Evolutionary conservation across 2,797 vertebrate species (phyloP).

Genomic region (Myotis findleyi): DNA sequence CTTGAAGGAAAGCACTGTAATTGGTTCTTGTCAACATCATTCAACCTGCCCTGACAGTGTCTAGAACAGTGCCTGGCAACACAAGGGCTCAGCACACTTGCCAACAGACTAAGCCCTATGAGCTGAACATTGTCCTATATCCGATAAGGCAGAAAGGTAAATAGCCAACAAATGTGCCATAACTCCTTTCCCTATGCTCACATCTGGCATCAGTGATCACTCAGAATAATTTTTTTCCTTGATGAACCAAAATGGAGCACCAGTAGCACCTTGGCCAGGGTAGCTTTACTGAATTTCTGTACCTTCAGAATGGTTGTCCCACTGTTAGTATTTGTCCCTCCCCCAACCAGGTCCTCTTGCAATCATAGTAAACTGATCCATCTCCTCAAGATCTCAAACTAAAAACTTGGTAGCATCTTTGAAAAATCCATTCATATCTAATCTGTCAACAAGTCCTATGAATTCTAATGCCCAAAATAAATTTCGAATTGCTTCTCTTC

Average conservation of each 20-base stretch:
- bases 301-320: not conserved
- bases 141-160: not conserved
- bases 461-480: not conserved
- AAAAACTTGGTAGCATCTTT: not conserved
- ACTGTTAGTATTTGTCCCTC: not conserved
- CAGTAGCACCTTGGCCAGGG: not conserved
- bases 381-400: not conserved
- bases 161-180: not conserved
- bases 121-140: not conserved
- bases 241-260: not conserved
- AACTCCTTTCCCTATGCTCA: not conserved
- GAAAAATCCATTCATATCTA: not conserved
- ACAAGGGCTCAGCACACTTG: not conserved
- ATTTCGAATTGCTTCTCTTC: not conserved
- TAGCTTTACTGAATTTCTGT: not conserved
- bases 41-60: not conserved
- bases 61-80: not conserved
- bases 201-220: not conserved
- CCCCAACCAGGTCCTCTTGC: not conserved
- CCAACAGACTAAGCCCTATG: not conserved
- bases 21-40: not conserved
- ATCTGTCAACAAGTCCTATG: not conserved
- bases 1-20: not conserved
- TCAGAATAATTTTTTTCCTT: not conserved
- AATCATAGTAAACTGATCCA: not conserved